Base-by-base conservation (phyloP, 2,113 vertebrate species). In the Notothenia rossii region DNA sequence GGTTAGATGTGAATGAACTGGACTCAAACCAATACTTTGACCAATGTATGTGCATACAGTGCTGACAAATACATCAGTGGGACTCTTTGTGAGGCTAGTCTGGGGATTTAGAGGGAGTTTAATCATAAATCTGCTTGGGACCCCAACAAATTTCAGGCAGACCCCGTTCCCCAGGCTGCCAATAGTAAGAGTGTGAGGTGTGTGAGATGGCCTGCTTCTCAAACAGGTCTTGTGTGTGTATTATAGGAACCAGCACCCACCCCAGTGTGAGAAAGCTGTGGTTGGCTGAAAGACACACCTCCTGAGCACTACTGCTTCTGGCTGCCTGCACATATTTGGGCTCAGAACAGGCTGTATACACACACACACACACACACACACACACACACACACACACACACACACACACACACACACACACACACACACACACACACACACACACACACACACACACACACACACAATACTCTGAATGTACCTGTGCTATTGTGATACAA, bases 231-330 rank as follows among this genome's bases (percentile, higher is more conserved):
- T 81, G 77, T 81, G 67, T 85, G 82, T 79, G 77, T 64, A 53
- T 45, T 65, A 62, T 69, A 71, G 83, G 55, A 82, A 76, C 84
- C 72, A 75, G 68, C 70, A 75, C 70, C 70, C 83, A 85, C 82
- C 79, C 85, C 72, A 59, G 76, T 83, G 72, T 85, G 85, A 80
- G 85, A 87, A 86, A 82, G 77, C 77, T 81, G 89, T 83, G 79
- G 81, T 84, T 86, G 86, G 82, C 73, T 83, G 81, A 86, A 45
- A 80, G 82, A 84, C 80, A 82, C 50, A 83, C 64, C 72, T 64
- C 77, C 80, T 84, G 76, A 81, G 63, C 56, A 63, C 40, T 60
- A 40, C 33, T 33, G 74, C 50, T 68, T 54, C 72, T 60, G 64
- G 62, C 84, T 80, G 71, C 56, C 29, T 67, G 86, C 7, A 81